Percentiles rank a stretch among this genome's conserved stretches.
Evolutionary conservation across 2,888 invertebrate species (phyloP).

Genomic region (Calameuta filiformis): DNA sequence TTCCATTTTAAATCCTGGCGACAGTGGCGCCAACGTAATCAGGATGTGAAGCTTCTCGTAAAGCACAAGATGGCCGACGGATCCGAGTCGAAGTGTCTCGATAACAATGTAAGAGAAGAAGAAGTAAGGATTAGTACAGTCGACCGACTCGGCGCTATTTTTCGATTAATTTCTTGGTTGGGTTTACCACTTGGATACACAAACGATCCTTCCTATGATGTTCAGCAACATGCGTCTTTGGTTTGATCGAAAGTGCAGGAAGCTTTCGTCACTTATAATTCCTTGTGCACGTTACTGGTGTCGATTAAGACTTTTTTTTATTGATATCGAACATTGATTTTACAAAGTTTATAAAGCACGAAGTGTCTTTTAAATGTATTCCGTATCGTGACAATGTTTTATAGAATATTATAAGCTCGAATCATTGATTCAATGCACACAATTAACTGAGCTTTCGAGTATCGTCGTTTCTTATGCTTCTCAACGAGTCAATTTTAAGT

Average conservation of each 20-base stretch:
- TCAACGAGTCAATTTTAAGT: background rate
- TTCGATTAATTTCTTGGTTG: conserved; percentile 30
- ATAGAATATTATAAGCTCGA: background rate
- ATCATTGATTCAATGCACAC: background rate
- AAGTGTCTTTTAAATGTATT: background rate
- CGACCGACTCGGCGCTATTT: background rate
- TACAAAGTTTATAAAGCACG: background rate
- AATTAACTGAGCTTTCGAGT: background rate
- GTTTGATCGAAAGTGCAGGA: conserved; percentile 25
- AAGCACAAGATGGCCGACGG: conserved; percentile 32
- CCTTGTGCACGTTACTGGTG: background rate
- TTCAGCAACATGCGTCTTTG: conserved; percentile 36
- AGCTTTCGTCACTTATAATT: background rate
- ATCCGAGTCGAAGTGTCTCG: background rate
- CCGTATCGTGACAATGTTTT: background rate
- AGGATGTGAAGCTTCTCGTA: conserved; percentile 47
- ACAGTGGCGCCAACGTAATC: conserved; percentile 54
- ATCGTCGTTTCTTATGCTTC: background rate
- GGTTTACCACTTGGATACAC: conserved; percentile 25
- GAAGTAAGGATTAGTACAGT: background rate
- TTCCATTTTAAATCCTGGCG: conserved; percentile 56
- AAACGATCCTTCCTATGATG: conserved; percentile 30
- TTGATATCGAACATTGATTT: background rate
- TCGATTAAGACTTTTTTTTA: background rate
- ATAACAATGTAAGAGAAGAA: background rate